These are phyloP conservation scores for Brachionus asplanchnoidis DNA, from an alignment of 1,140 invertebrate species.

Conservation along the genomic window DNA sequence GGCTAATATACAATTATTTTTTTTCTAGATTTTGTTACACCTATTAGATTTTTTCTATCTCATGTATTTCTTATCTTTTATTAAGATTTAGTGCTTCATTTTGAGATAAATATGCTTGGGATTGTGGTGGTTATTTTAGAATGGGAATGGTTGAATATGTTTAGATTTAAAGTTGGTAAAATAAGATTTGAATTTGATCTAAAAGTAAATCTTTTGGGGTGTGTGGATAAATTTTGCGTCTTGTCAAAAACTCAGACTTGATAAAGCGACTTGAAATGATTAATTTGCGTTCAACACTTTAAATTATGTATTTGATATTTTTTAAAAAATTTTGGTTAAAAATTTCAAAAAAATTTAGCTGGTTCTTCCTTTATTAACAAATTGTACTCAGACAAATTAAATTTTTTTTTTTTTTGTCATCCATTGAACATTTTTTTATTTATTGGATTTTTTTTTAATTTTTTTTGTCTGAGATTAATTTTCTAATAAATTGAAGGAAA, in stretches of 20 bases:
- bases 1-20: background rate
- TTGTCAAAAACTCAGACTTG: background rate
- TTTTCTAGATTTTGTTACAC: constrained; percentile 11
- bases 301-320: background rate
- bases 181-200: background rate
- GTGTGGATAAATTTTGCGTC: background rate
- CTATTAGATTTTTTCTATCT: background rate
- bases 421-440: no score
- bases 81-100: background rate
- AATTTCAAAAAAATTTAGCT: background rate
- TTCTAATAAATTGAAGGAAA: no score
- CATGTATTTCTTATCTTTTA: background rate
- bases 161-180: background rate
- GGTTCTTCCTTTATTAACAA: no score
- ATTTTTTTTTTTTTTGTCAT: no score
- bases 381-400: no score
- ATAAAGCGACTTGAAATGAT: background rate
- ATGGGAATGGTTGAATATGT: background rate
- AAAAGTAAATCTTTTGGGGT: background rate
- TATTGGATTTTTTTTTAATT: no score
- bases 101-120: background rate
- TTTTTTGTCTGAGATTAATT: no score
- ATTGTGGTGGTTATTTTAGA: background rate
- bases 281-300: background rate
- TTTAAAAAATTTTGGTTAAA: background rate